Percentiles rank a stretch among this genome's conserved stretches.
Evolutionary conservation across 2,797 vertebrate species (phyloP).

Genomic region (Peromyscus eremicus): DNA sequence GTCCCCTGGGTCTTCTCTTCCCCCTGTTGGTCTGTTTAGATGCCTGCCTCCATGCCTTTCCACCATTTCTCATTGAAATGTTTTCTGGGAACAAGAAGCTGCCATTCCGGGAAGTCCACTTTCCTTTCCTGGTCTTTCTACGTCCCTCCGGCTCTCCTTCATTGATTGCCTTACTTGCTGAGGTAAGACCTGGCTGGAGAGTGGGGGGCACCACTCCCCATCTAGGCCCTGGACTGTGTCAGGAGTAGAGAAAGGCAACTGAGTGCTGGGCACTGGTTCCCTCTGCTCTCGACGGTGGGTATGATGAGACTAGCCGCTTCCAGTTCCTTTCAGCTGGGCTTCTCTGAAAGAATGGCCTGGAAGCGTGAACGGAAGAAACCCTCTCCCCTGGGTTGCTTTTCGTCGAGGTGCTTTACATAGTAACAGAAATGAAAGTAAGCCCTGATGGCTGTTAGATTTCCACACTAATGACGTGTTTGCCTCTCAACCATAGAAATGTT

Average conservation of each 20-base stretch:
- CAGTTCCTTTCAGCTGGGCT: neutral
- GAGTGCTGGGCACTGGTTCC: neutral
- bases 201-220: neutral
- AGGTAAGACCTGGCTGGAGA: neutral
- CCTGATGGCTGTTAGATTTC: neutral
- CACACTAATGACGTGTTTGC: neutral
- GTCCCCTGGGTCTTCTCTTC: neutral
- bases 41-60: neutral
- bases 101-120: neutral
- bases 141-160: neutral
- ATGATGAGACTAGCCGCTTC: neutral
- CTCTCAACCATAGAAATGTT: neutral
- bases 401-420: neutral
- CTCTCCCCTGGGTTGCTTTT: neutral
- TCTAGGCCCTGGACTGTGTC: neutral
- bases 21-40: neutral
- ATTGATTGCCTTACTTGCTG: neutral
- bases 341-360: neutral
- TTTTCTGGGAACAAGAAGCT: neutral
- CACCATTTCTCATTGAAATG: neutral
- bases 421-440: neutral
- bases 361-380: neutral
- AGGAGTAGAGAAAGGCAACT: no score
- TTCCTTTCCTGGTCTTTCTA: neutral
- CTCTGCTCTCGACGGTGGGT: neutral